phyloP scores from a whole-genome alignment of 2,113 vertebrate species.

The Donacobius atricapilla region DNA sequence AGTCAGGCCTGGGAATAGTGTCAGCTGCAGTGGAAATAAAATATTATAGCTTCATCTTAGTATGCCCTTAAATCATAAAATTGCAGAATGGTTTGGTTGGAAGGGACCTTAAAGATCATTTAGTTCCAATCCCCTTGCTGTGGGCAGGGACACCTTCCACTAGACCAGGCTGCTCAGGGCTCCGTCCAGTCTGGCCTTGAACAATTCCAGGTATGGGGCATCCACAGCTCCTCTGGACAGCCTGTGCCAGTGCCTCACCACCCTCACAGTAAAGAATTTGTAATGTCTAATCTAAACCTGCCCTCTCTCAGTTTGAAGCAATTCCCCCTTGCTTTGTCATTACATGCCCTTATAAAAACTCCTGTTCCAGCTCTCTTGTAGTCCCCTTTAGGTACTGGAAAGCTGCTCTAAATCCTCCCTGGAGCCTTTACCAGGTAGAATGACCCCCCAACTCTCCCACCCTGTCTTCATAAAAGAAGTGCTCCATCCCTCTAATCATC shows the following conservation, averaged over 20 bases:
- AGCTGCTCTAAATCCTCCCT: background rate
- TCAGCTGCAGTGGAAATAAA: background rate
- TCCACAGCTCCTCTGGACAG: background rate
- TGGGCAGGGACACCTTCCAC: background rate
- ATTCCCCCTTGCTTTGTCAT: background rate
- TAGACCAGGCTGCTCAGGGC: background rate
- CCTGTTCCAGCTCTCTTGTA: background rate
- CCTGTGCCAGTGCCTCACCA: background rate
- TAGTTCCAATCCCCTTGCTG: background rate
- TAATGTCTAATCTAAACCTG: background rate
- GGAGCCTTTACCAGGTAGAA: background rate
- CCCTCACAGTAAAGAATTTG: background rate
- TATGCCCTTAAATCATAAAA: background rate
- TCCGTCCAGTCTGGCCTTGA: background rate
- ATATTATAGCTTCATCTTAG: background rate
- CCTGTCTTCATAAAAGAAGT: background rate
- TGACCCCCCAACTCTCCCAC: background rate
- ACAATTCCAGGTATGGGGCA: background rate
- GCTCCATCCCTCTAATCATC: background rate
- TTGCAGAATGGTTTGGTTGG: background rate
- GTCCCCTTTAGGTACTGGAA: background rate
- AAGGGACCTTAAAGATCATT: background rate
- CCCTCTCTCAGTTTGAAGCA: background rate
- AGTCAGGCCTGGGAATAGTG: background rate
- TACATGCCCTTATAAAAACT: background rate